phyloP scores from a whole-genome alignment of 2,888 invertebrate species.

The Nipponacmea schrenckii region DNA sequence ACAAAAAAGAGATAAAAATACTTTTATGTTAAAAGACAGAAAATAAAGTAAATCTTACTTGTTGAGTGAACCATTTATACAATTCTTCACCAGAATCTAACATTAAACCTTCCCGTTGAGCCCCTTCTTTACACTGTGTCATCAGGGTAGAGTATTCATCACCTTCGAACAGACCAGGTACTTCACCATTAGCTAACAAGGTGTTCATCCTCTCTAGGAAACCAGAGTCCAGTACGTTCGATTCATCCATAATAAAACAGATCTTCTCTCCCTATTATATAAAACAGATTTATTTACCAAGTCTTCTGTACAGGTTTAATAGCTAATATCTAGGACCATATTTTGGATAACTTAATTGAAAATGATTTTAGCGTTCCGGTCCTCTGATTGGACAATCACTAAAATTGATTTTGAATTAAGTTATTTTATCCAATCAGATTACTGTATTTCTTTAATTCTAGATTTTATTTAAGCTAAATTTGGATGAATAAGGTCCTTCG shows the following conservation, averaged over 20 bases:
- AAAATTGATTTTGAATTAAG: too few relatives aligned
- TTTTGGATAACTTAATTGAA: too few relatives aligned
- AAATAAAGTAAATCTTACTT: slow-evolving; percentile 50
- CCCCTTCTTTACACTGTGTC: slow-evolving; percentile 99
- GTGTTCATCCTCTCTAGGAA: slow-evolving; percentile 99
- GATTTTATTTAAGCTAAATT: too few relatives aligned
- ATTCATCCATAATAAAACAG: slow-evolving; percentile 98
- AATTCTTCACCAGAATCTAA: slow-evolving; percentile 97
- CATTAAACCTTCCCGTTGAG: slow-evolving; percentile 97
- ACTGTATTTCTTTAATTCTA: too few relatives aligned
- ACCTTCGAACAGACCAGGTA: slow-evolving; percentile 74
- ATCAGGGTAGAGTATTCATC: slow-evolving; percentile 98
- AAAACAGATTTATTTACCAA: not conserved
- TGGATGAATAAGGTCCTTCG: too few relatives aligned
- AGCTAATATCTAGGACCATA: too few relatives aligned
- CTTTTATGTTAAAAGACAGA: not conserved
- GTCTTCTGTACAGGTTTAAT: too few relatives aligned
- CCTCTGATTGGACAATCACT: too few relatives aligned
- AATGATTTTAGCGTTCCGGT: too few relatives aligned
- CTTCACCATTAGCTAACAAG: slow-evolving; percentile 97
- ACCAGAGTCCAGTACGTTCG: slow-evolving; percentile 97
- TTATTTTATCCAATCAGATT: too few relatives aligned
- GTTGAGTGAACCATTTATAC: slow-evolving; percentile 99
- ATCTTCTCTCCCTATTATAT: slow-evolving; percentile 95
- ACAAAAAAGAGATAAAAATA: not conserved